Percentiles rank a stretch among this genome's conserved stretches.
Evolutionary conservation across 2,888 invertebrate species (phyloP).

Genomic region (Geophilus truncorum): DNA sequence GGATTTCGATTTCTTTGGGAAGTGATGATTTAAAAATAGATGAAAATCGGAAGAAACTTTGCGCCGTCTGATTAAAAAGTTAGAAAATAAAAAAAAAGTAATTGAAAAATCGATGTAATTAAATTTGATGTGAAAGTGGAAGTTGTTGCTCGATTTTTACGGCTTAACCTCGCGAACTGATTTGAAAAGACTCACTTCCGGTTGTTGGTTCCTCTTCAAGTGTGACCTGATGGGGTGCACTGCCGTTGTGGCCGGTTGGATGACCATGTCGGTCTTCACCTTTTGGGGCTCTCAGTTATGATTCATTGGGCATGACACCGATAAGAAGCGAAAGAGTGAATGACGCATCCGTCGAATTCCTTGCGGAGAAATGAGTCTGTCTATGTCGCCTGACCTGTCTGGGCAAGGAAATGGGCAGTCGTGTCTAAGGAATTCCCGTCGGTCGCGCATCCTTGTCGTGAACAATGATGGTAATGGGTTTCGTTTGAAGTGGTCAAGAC

Average conservation of each 20-base stretch:
- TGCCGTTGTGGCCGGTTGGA: conserved; percentile 18
- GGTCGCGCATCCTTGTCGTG: conserved; percentile 3
- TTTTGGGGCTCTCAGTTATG: not conserved
- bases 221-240: conserved; percentile 2
- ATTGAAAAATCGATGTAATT: not conserved
- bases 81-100: not conserved
- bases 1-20: conserved; percentile 8
- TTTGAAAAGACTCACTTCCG: conserved; percentile 12
- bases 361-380: conserved; percentile 15
- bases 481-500: not conserved
- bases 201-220: conserved; percentile 7
- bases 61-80: not conserved
- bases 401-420: not conserved
- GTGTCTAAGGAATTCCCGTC: not conserved
- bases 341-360: conserved; percentile 27
- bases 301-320: conserved; percentile 21
- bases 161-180: not conserved
- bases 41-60: not conserved
- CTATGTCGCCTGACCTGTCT: conserved; percentile 8
- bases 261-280: not conserved
- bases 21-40: not conserved
- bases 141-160: not conserved
- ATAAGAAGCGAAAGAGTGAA: conserved; percentile 20
- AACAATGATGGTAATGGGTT: not conserved
- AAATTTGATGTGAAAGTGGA: not conserved